Conservation (phyloP, 1,140 invertebrate species). For the Eumaeus atala region DNA sequence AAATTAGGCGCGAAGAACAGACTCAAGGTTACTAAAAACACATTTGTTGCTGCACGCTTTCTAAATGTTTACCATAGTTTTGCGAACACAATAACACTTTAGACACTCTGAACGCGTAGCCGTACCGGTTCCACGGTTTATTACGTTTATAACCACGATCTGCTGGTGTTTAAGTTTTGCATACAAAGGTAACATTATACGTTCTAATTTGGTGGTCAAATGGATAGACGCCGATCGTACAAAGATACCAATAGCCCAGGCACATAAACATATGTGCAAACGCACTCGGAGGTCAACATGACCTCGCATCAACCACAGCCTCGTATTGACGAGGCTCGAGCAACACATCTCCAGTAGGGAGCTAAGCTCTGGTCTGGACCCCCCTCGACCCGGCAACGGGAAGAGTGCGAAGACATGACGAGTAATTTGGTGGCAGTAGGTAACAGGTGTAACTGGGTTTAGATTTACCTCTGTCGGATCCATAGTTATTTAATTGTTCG, state of each 20-base stretch:
- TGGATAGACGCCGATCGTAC: no score
- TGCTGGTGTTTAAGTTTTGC: constrained; percentile 48
- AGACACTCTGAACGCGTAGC: neutral
- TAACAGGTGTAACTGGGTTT: constrained; percentile 74
- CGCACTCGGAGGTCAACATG: no score
- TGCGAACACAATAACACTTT: constrained; percentile 34
- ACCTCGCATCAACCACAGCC: no score
- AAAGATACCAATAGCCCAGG: no score
- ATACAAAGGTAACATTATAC: constrained; percentile 62
- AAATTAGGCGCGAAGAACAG: neutral
- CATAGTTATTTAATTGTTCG: constrained; percentile 93
- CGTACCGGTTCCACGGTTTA: neutral
- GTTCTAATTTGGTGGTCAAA: constrained; percentile 71
- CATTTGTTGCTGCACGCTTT: constrained; percentile 61
- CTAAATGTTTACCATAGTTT: constrained; percentile 66
- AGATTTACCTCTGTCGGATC: constrained; percentile 92
- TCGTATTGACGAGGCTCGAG: no score
- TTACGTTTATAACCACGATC: constrained; percentile 29
- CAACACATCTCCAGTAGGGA: no score
- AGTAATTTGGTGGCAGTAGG: constrained; percentile 66
- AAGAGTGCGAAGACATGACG: no score
- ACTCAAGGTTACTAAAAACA: constrained; percentile 66
- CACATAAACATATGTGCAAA: no score
- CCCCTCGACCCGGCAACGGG: no score
- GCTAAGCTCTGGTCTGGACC: no score